Conservation (phyloP, 2,888 invertebrate species). For the Pachliopta kotzebuea region DNA sequence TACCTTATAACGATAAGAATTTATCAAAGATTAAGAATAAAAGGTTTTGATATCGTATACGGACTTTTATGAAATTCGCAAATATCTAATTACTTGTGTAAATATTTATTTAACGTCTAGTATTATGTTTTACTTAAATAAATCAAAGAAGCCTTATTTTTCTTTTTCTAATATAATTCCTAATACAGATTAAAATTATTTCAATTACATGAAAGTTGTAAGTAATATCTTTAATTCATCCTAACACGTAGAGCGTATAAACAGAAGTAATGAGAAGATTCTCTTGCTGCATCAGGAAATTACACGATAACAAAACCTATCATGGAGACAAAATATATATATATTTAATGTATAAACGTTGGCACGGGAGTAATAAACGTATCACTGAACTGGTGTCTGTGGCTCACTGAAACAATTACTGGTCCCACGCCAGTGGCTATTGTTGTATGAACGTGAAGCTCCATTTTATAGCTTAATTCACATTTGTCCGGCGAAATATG, state of each 20-base stretch:
- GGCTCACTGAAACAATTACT: constrained; percentile 27
- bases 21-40: too few relatives aligned
- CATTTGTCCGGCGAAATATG: constrained; percentile 21
- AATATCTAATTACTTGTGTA: too few relatives aligned
- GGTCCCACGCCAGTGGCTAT: constrained; percentile 16
- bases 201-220: too few relatives aligned
- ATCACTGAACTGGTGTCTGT: constrained; percentile 23
- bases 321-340: constrained; percentile 18
- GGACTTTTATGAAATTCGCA: too few relatives aligned
- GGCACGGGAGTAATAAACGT: constrained; percentile 23
- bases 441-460: constrained; percentile 16
- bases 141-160: too few relatives aligned
- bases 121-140: too few relatives aligned
- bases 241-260: not conserved
- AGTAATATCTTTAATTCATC: too few relatives aligned
- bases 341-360: constrained; percentile 27
- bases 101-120: too few relatives aligned
- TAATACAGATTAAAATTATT: too few relatives aligned
- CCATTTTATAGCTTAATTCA: constrained; percentile 17
- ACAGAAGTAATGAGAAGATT: constrained; percentile 3
- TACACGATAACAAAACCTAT: constrained; percentile 23
- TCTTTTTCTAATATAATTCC: too few relatives aligned
- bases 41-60: too few relatives aligned
- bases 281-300: not conserved
- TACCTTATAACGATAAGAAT: too few relatives aligned